Percentiles rank a stretch among this genome's conserved stretches.
Evolutionary conservation across 2,888 invertebrate species (phyloP).

Genomic region (Parthenolecanium corni): DNA sequence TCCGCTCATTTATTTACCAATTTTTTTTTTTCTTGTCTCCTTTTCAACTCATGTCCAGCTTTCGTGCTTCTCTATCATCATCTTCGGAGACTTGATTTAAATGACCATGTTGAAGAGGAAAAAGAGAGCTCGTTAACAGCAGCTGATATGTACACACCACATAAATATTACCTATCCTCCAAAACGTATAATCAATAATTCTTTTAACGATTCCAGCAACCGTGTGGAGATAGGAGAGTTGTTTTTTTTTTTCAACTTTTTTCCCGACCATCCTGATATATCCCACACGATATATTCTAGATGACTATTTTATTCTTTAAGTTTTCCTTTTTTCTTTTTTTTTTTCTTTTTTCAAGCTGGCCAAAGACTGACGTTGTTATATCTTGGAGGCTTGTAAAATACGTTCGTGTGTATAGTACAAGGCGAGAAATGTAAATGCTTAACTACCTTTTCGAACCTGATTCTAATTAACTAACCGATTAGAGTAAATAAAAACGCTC

Average conservation of each 20-base stretch:
- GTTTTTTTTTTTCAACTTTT: neutral
- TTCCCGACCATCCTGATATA: neutral
- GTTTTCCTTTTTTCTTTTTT: neutral
- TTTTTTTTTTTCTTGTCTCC: slow-evolving; percentile 16
- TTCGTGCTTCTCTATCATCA: too few relatives aligned
- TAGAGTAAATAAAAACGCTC: neutral
- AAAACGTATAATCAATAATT: slow-evolving; percentile 25
- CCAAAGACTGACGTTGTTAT: neutral
- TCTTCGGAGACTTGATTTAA: neutral
- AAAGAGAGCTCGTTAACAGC: slow-evolving; percentile 20
- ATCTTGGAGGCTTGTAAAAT: neutral
- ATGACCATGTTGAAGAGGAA: neutral
- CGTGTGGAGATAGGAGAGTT: neutral
- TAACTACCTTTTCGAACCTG: neutral
- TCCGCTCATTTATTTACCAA: slow-evolving; percentile 25
- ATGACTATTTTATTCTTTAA: slow-evolving; percentile 9
- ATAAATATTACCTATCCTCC: neutral
- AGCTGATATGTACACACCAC: slow-evolving; percentile 11
- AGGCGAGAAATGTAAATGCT: slow-evolving; percentile 18
- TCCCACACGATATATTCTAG: slow-evolving; percentile 1
- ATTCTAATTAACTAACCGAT: slow-evolving; percentile 10
- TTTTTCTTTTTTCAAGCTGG: neutral
- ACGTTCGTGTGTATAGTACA: neutral
- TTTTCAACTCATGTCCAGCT: neutral
- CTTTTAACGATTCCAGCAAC: slow-evolving; percentile 19